A percentile compares a stretch with the other conserved stretches of the same genome.
These are phyloP conservation scores for Cydia splendana DNA, from an alignment of 1,140 invertebrate genomes.

Conservation along the genomic window DNA sequence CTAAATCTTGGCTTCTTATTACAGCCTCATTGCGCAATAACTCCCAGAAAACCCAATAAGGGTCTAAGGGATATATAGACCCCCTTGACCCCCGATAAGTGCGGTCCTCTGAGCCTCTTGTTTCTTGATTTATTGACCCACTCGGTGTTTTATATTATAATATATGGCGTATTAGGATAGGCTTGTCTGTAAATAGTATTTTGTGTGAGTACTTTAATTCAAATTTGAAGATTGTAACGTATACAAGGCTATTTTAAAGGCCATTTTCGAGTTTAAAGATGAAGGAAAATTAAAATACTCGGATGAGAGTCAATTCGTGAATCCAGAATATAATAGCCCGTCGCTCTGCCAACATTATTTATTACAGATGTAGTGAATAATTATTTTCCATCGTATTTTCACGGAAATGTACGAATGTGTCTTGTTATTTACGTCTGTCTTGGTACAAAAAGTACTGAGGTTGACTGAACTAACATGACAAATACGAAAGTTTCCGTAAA, in stretches of 20 bases:
- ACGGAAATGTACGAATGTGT: too few species aligned
- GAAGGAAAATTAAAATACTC: too few species aligned
- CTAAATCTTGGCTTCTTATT: not conserved
- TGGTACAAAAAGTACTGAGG: too few species aligned
- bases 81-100: constrained; percentile 15
- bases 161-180: constrained; percentile 1
- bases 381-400: too few species aligned
- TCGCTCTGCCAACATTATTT: too few species aligned
- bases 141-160: not conserved
- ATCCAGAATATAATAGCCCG: too few species aligned
- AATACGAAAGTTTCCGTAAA: too few species aligned
- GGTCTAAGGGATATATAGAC: not conserved
- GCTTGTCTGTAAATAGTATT: not conserved
- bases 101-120: constrained; percentile 3
- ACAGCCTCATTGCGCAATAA: not conserved
- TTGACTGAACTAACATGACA: too few species aligned
- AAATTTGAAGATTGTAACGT: not conserved
- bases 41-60: not conserved
- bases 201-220: not conserved
- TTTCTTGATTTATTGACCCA: constrained; percentile 7
- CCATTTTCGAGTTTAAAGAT: not conserved
- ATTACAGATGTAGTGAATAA: too few species aligned
- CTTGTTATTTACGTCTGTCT: too few species aligned
- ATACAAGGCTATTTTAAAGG: not conserved
- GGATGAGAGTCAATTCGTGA: too few species aligned